Evolutionary conservation across 2,113 vertebrate genomes (phyloP).

Genomic region (Neopipo cinnamomea): DNA sequence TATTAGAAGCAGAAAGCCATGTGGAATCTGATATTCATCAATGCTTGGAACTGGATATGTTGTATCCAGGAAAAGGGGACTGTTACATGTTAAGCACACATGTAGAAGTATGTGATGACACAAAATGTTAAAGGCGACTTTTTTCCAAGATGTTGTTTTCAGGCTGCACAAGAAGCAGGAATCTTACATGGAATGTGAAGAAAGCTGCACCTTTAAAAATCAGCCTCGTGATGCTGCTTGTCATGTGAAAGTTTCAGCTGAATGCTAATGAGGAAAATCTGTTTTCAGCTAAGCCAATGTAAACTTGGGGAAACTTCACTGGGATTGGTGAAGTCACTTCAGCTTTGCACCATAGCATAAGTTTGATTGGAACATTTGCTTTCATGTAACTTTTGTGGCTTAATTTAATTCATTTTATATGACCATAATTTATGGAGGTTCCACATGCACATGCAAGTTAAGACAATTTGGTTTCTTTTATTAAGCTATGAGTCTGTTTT

Average conservation of each 20-base stretch:
- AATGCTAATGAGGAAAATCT: slow-evolving; percentile 37
- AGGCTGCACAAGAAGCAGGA: not conserved
- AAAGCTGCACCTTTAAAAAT: slow-evolving; percentile 18
- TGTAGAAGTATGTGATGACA: not conserved
- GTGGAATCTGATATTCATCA: not conserved
- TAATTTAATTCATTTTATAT: slow-evolving; percentile 55
- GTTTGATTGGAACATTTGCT: slow-evolving; percentile 49
- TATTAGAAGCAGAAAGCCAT: not conserved
- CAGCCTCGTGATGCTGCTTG: not conserved
- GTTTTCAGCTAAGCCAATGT: slow-evolving; percentile 40
- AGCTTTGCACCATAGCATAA: slow-evolving; percentile 41
- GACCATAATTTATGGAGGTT: slow-evolving; percentile 58
- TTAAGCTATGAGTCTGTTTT: slow-evolving; percentile 66
- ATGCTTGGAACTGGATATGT: not conserved
- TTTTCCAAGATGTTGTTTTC: not conserved
- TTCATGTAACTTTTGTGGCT: slow-evolving; percentile 58
- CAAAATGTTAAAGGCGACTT: not conserved
- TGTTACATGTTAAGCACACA: rapidly evolving
- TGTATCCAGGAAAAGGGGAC: not conserved
- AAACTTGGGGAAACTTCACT: slow-evolving; percentile 25
- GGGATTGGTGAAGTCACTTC: slow-evolving; percentile 45
- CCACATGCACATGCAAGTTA: slow-evolving; percentile 66
- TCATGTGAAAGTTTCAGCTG: slow-evolving; percentile 53
- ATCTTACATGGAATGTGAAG: not conserved
- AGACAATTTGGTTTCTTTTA: slow-evolving; percentile 64